Percentiles rank a stretch among this genome's conserved stretches.
These are phyloP conservation scores for Yponomeuta cagnagella DNA, from an alignment of 2,888 invertebrate genomes.

Conservation along the genomic window DNA sequence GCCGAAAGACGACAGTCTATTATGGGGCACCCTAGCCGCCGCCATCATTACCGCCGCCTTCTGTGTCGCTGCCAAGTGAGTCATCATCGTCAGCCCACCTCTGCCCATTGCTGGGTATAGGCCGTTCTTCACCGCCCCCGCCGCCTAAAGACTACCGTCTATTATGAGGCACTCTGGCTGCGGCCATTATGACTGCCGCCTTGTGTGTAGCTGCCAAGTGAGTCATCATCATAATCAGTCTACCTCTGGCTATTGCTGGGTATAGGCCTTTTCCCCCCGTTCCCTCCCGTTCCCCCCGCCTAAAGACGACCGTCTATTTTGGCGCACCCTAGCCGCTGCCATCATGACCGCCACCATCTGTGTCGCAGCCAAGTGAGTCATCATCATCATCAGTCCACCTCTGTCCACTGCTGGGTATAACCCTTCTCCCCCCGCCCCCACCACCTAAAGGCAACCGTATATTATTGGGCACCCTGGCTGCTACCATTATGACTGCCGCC, in stretches of 20 bases:
- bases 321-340: slow-evolving; percentile 42
- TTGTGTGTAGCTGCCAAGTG: slow-evolving; percentile 53
- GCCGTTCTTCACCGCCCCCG: slow-evolving; percentile 28
- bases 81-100: neutral
- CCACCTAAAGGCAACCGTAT: slow-evolving; percentile 45
- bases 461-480: slow-evolving; percentile 44
- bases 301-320: slow-evolving; percentile 43
- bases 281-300: slow-evolving; percentile 41
- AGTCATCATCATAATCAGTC: neutral
- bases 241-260: too few species aligned
- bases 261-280: slow-evolving; percentile 21
- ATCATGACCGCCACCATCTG: slow-evolving; percentile 41
- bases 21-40: slow-evolving; percentile 46
- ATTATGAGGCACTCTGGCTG: slow-evolving; percentile 44
- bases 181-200: slow-evolving; percentile 36
- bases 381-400: too few species aligned
- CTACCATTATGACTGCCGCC: slow-evolving; percentile 36
- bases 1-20: slow-evolving; percentile 40
- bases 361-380: slow-evolving; percentile 45
- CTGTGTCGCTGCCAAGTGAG: slow-evolving; percentile 48
- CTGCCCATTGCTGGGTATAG: too few species aligned
- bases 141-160: slow-evolving; percentile 45
- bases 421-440: slow-evolving; percentile 31
- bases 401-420: too few species aligned
- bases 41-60: slow-evolving; percentile 41